Evolutionary conservation across 2,113 vertebrate species (phyloP).

Genomic region (Gallinago undulata): DNA sequence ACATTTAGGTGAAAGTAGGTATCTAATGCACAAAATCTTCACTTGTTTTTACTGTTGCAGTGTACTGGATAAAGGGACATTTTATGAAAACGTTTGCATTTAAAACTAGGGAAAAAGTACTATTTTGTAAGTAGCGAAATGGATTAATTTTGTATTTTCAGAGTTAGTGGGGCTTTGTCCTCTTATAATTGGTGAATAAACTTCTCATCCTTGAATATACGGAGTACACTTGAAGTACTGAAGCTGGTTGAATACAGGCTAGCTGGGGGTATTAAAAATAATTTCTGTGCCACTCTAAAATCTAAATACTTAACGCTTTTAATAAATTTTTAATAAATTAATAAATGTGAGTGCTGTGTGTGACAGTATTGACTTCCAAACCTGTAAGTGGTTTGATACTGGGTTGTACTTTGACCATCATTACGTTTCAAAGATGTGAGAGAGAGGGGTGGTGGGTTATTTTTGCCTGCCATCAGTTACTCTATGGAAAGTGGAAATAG

Average conservation of each 20-base stretch:
- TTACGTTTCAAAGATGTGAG: background rate
- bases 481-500: background rate
- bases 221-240: background rate
- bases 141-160: background rate
- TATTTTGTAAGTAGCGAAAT: background rate
- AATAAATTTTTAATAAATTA: background rate
- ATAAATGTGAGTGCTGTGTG: background rate
- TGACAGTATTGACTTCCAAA: background rate
- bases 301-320: background rate
- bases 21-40: background rate
- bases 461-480: background rate
- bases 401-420: background rate
- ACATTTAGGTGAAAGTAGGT: background rate
- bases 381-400: background rate
- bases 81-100: background rate
- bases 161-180: background rate
- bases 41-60: background rate
- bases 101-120: background rate
- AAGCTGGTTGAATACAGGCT: background rate
- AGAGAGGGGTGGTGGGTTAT: background rate
- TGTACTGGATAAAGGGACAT: background rate
- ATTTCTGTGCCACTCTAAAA: background rate
- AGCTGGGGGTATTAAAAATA: background rate
- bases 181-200: background rate
- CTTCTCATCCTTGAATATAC: background rate